phyloP scores from a whole-genome alignment of 2,113 vertebrate genomes.

The Ceuthmochares aereus region DNA sequence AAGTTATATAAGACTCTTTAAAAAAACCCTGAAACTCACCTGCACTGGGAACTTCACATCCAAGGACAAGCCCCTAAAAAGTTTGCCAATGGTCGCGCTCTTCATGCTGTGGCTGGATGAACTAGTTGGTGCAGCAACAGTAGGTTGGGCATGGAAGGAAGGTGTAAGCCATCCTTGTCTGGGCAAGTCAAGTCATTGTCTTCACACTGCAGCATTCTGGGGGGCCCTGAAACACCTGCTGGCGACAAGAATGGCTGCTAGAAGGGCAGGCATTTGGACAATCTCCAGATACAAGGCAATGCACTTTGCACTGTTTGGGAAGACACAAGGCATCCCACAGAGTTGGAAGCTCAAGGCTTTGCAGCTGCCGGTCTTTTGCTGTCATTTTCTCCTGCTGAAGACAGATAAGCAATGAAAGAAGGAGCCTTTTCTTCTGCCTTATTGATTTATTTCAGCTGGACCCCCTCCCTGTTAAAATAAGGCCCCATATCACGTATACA shows the following conservation, averaged over 20 bases:
- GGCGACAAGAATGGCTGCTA: not conserved
- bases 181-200: not conserved
- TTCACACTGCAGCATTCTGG: not conserved
- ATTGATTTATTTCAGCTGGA: not conserved
- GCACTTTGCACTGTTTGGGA: not conserved
- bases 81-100: not conserved
- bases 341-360: not conserved
- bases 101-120: not conserved
- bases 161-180: not conserved
- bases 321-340: not conserved
- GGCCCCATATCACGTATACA: not conserved
- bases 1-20: not conserved
- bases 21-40: not conserved
- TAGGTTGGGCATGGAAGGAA: not conserved
- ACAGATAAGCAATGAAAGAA: not conserved
- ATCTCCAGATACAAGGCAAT: not conserved
- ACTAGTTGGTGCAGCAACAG: fast-evolving
- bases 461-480: not conserved
- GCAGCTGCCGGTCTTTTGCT: not conserved
- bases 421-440: not conserved
- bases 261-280: not conserved
- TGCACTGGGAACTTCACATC: not conserved
- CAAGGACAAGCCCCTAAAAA: not conserved
- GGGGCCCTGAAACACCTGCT: not conserved
- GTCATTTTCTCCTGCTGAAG: not conserved